A percentile compares a stretch with the other conserved stretches of the same genome.
Conservation (phyloP, 2,888 invertebrate species). For the Stenolophus ochropezus region DNA sequence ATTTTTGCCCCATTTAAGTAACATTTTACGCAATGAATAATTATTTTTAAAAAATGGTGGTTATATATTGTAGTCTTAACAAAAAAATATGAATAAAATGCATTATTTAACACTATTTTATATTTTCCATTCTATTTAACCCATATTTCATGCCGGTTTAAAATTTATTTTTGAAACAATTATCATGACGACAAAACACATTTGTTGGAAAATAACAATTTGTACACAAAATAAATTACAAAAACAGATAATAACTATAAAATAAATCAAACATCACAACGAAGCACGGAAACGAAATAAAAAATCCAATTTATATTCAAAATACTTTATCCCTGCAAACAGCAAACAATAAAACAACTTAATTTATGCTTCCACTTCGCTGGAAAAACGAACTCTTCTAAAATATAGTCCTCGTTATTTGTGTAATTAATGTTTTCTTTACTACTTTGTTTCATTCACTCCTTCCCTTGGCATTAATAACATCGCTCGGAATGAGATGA, state of each 20-base stretch:
- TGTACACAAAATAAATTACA: slow-evolving; percentile 2
- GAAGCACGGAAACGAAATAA: not conserved
- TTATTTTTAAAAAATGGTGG: not conserved
- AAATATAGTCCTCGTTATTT: slow-evolving; percentile 35
- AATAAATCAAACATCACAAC: slow-evolving; percentile 16
- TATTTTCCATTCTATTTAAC: not conserved
- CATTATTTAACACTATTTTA: too few relatives aligned
- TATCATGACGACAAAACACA: not conserved
- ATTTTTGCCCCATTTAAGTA: not conserved
- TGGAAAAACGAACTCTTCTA: not conserved
- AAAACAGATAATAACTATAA: slow-evolving; percentile 8
- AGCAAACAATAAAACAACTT: not conserved
- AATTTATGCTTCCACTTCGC: not conserved
- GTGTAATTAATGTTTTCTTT: slow-evolving; percentile 45
- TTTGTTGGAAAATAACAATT: slow-evolving; percentile 12
- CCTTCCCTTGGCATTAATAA: slow-evolving; percentile 38
- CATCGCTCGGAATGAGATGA: slow-evolving; percentile 47
- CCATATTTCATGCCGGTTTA: not conserved
- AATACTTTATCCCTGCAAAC: not conserved
- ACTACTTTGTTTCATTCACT: slow-evolving; percentile 35
- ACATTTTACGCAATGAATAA: not conserved
- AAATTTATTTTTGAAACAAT: not conserved
- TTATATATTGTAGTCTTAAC: too few relatives aligned
- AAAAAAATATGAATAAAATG: too few relatives aligned
- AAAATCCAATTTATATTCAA: not conserved